Evolutionary conservation across 2,113 vertebrate genomes (phyloP).

Genomic region (Spea bombifrons): DNA sequence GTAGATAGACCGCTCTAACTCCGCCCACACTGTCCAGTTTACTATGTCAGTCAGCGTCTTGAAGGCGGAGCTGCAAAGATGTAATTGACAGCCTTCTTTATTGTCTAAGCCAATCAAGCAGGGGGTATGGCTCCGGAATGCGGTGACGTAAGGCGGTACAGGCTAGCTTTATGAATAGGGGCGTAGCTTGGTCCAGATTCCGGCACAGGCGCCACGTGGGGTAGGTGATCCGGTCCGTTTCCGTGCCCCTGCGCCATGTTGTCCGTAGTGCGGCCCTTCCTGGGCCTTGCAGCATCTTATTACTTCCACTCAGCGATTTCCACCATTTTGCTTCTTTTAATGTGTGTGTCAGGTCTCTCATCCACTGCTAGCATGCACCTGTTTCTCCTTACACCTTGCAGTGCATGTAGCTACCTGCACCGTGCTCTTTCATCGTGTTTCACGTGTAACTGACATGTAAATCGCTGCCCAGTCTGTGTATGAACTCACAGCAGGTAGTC

Average conservation of each 20-base stretch:
- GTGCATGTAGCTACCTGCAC: too few relatives aligned
- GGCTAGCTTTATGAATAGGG: neutral
- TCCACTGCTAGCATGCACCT: too few relatives aligned
- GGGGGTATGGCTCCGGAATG: neutral
- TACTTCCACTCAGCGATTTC: neutral
- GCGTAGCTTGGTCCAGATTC: constrained; percentile 23
- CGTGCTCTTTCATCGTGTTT: too few relatives aligned
- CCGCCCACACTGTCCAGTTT: neutral
- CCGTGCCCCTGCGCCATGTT: neutral
- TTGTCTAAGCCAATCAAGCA: neutral
- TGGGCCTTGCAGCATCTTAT: neutral
- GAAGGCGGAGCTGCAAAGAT: neutral
- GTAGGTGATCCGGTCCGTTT: neutral
- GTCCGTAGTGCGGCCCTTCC: neutral
- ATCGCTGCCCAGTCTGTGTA: too few relatives aligned
- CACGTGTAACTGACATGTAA: too few relatives aligned
- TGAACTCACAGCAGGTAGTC: too few relatives aligned
- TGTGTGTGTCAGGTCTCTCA: neutral
- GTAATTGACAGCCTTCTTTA: neutral
- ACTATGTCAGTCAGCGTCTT: neutral
- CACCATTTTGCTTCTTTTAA: neutral
- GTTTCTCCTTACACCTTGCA: too few relatives aligned
- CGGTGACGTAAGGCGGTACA: neutral
- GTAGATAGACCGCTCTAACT: neutral
- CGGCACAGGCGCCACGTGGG: constrained; percentile 42